Evolutionary conservation across 92 coral and sea anemone genomes (phyloP), one percentile per base, ranked within the genome.

Genomic region (Palythoa grandis): DNA sequence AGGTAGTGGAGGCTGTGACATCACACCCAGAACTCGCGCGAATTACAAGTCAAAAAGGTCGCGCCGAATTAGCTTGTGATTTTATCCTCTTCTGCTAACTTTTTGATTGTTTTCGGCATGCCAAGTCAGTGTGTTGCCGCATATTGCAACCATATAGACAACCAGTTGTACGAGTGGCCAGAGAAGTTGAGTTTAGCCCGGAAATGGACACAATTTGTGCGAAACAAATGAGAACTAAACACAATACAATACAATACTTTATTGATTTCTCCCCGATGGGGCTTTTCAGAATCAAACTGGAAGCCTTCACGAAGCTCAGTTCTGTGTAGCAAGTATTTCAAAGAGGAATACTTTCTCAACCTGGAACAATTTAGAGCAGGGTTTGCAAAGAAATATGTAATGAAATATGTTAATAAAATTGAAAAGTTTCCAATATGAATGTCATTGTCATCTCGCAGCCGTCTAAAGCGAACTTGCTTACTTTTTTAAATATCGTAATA

Each of bases 361-460:
- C 78, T 74, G 52, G 53, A 54, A 72, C 76, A 71, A 71, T 71
- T 71, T 71, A 29, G 52, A 71, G 76, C 76, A 50, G 77, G 77
- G 23, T 72, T 40, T 48, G 9, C 77, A 40, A 72, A 72, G 2
- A 72, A 37, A 0, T 72, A 38, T 17, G 77, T 72, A 72, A 9
- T 72, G 53, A 43, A 72, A 72, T 72, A 0, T 72, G 53, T 72
- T 72, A 3, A 19, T 72, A 72, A 72, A 38, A 72, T 72, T 6
- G 3, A 71, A 71, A 71, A 14, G n/a, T 71, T 71, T 24, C 76
- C 15, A 9, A 40, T 6, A 17, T 72, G 77, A 68, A 68, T 29
- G 39, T 22, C 35, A 4, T 72, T 40, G 52, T 72, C 25, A 40
- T 17, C 39, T 72, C 54, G 54, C 12, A 40, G 53, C 20, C 53